Conservation (phyloP, 2,888 invertebrate genomes). For the Meloe dianella region DNA sequence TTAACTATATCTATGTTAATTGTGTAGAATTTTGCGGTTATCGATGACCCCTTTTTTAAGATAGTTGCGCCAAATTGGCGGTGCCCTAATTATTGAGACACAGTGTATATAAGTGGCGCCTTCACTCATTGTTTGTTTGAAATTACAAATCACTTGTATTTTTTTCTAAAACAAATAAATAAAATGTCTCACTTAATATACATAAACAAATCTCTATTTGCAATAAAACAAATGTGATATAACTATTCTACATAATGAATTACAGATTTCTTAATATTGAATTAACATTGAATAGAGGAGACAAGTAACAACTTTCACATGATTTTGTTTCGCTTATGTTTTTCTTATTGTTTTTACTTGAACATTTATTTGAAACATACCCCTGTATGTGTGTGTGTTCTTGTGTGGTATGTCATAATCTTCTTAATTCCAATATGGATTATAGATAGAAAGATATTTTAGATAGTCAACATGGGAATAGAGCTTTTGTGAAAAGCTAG, state of each 20-base stretch:
- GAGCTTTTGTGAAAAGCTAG: slow-evolving; percentile 14
- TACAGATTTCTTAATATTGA: neutral
- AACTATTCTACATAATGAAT: neutral
- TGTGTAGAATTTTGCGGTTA: too few species aligned
- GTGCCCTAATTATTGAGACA: neutral
- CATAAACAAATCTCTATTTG: neutral
- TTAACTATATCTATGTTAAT: too few species aligned
- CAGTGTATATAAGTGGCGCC: neutral
- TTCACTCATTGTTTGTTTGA: slow-evolving; percentile 5
- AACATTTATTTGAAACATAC: too few species aligned
- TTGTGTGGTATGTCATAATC: slow-evolving; percentile 12
- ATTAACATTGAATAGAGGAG: neutral
- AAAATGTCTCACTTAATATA: neutral
- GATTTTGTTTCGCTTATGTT: neutral
- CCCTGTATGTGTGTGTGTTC: too few species aligned
- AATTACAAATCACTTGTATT: slow-evolving; percentile 6
- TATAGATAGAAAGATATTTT: slow-evolving; percentile 12
- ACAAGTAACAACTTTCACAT: neutral
- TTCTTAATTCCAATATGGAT: slow-evolving; percentile 20
- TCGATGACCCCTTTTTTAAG: too few species aligned
- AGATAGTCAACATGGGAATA: slow-evolving; percentile 14
- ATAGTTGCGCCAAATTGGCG: too few species aligned
- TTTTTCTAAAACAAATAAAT: neutral
- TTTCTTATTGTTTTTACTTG: too few species aligned
- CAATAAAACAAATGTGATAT: slow-evolving; percentile 2